These are phyloP conservation scores for Nerophis ophidion DNA, from an alignment of 2,113 vertebrate species.

Conservation along the genomic window DNA sequence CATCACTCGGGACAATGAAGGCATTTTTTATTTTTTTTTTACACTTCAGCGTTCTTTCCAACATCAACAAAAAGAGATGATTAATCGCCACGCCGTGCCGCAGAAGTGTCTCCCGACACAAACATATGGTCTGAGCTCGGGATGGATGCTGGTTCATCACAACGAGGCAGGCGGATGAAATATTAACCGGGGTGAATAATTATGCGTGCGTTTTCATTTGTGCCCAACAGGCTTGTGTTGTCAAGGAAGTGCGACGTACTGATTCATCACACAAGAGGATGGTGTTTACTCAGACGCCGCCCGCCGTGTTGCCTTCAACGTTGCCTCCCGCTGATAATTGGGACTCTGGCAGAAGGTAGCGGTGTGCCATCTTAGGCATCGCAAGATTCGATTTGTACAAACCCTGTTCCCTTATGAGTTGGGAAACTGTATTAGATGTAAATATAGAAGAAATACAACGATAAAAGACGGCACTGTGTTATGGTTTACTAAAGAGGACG, in stretches of 20 bases:
- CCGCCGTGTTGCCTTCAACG: conserved; percentile 41
- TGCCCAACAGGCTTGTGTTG: conserved; percentile 47
- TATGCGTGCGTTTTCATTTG: conserved; percentile 53
- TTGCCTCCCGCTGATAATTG: conserved; percentile 52
- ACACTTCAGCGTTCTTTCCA: conserved; percentile 24
- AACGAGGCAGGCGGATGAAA: conserved; percentile 41
- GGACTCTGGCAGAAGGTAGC: conserved; percentile 6
- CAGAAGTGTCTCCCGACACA: conserved; percentile 26
- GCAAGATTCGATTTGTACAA: no score
- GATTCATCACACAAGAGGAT: conserved; percentile 50
- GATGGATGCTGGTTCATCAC: conserved; percentile 49
- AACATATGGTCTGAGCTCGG: conserved; percentile 47
- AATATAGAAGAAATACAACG: no score
- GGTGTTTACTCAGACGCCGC: conserved; percentile 55
- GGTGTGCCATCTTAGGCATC: no score
- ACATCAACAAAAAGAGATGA: conserved; percentile 35
- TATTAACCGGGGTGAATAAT: conserved; percentile 53
- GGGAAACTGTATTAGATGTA: no score
- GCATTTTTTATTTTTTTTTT: conserved; percentile 2
- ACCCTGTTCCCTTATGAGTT: no score
- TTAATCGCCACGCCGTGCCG: conserved; percentile 47
- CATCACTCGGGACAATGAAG: conserved; percentile 45
- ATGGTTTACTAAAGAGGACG: no score
- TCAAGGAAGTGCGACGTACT: conserved; percentile 49
- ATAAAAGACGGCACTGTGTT: no score